Conservation (phyloP, 2,797 vertebrate genomes). For the Oreochromis mossambicus region DNA sequence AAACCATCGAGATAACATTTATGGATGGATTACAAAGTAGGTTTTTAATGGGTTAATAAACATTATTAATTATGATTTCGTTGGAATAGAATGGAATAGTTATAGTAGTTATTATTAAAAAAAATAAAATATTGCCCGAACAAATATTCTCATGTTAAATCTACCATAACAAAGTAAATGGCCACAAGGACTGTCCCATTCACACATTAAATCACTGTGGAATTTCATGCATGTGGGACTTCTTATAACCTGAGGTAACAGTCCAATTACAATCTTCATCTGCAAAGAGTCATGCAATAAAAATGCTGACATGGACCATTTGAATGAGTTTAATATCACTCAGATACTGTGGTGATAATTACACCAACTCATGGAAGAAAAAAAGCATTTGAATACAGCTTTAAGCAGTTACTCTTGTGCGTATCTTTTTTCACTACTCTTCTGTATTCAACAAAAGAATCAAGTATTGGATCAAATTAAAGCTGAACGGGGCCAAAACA, state of each 20-base stretch:
- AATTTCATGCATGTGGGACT: background rate
- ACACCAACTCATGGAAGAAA: background rate
- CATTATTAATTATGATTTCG: background rate
- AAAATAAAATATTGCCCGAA: background rate
- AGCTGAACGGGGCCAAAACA: background rate
- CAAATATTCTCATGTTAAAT: background rate
- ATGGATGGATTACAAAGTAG: background rate
- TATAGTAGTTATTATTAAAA: background rate
- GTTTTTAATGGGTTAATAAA: background rate
- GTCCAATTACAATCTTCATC: background rate
- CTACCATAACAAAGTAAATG: background rate
- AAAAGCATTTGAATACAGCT: background rate
- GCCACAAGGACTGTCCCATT: background rate
- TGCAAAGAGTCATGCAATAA: background rate
- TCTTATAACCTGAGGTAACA: background rate
- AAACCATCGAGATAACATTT: background rate
- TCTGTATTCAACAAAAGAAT: slow-evolving; percentile 14
- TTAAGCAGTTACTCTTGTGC: background rate
- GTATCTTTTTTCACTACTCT: slow-evolving; percentile 26
- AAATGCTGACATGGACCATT: background rate
- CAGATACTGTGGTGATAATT: background rate
- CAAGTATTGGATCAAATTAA: background rate
- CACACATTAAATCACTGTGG: background rate
- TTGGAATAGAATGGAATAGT: background rate
- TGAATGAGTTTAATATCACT: background rate